These are phyloP conservation scores for Calidris pugnax DNA, from an alignment of 2,113 vertebrate genomes.

Conservation along the genomic window DNA sequence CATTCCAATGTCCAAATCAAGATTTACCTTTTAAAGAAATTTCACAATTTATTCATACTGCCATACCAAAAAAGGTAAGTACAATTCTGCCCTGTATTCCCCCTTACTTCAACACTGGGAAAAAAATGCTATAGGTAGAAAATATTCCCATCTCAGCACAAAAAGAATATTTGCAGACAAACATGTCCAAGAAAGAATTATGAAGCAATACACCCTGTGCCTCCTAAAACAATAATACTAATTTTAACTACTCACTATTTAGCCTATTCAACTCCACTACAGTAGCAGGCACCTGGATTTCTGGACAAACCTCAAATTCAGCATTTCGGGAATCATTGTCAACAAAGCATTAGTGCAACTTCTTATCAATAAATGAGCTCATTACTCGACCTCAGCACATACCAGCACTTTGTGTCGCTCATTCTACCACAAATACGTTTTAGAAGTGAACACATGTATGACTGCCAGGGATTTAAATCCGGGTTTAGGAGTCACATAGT, in stretches of 20 bases:
- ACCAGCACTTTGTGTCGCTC: accelerated
- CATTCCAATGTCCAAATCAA: background rate
- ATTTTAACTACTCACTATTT: constrained; percentile 18
- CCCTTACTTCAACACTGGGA: background rate
- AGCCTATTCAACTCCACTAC: background rate
- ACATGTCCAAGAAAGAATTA: background rate
- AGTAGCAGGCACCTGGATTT: constrained; percentile 31
- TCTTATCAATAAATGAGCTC: background rate
- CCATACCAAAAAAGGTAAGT: background rate
- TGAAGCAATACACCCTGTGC: background rate
- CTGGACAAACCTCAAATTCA: background rate
- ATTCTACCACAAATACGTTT: background rate
- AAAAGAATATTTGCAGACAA: background rate
- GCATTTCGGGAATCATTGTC: background rate
- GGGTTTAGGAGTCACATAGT: background rate
- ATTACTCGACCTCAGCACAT: background rate
- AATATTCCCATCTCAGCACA: background rate
- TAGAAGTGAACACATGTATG: background rate
- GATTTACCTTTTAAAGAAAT: background rate
- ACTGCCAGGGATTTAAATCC: background rate
- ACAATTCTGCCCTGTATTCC: background rate
- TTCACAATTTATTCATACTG: background rate
- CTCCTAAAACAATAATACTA: background rate
- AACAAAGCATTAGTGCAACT: background rate
- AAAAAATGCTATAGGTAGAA: constrained; percentile 22